Evolutionary conservation across 2,888 invertebrate species (phyloP).

Genomic region (Sarcophaga subvicina): DNA sequence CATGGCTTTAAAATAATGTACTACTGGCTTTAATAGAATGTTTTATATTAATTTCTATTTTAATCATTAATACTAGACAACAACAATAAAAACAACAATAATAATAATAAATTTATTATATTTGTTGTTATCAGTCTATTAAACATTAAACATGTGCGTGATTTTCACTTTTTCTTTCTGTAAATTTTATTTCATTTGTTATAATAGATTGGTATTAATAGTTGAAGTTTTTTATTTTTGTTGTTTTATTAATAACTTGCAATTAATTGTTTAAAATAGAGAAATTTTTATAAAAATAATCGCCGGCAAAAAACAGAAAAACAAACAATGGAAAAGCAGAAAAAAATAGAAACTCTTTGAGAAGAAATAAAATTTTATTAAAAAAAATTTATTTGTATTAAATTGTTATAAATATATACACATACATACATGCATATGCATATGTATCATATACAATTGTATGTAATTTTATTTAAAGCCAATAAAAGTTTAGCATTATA

Average conservation of each 20-base stretch:
- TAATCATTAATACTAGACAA: too few species aligned
- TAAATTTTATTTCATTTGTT: conserved; percentile 10
- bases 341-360: too few species aligned
- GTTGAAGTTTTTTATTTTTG: neutral
- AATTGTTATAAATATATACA: neutral
- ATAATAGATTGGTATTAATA: neutral
- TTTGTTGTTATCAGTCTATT: conserved; percentile 45
- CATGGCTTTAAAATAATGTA: too few species aligned
- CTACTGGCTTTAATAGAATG: too few species aligned
- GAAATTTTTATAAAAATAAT: conserved; percentile 32
- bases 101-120: neutral
- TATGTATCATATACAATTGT: neutral
- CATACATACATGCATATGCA: neutral
- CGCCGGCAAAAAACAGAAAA: neutral
- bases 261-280: conserved; percentile 45
- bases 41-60: too few species aligned
- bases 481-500: conserved; percentile 17
- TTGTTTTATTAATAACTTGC: conserved; percentile 2
- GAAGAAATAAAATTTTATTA: too few species aligned
- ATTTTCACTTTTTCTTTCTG: conserved; percentile 62
- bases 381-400: neutral
- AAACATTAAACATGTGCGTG: conserved; percentile 35
- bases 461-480: neutral
- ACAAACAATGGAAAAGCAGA: neutral
- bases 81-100: neutral